Percentiles rank a stretch among this genome's conserved stretches.
phyloP scores from a whole-genome alignment of 1,140 invertebrate genomes.

The Thalassaphorura encarpata region DNA sequence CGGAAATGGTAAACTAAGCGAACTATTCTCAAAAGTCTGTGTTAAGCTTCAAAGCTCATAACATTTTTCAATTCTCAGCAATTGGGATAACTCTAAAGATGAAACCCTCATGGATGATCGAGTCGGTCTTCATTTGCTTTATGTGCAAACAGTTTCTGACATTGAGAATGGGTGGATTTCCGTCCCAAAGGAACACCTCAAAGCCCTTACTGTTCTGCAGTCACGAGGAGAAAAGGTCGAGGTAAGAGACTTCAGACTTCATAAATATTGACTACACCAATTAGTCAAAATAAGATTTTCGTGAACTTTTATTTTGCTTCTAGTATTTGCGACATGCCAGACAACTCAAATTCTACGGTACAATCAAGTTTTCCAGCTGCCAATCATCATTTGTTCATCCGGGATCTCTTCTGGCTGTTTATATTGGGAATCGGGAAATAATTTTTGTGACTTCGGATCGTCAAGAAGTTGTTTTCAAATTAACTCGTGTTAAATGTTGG shows the following conservation, averaged over 20 bases:
- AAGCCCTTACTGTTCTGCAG: conserved; percentile 58
- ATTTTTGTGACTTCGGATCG: conserved; percentile 49
- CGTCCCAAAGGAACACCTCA: conserved; percentile 55
- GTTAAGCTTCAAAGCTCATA: background rate
- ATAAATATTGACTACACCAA: conserved; percentile 3
- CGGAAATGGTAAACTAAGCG: conserved; percentile 53
- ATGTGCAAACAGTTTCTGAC: conserved; percentile 75
- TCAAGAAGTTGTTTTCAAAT: conserved; percentile 74
- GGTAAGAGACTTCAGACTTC: conserved; percentile 43
- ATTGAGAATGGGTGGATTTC: conserved; percentile 74
- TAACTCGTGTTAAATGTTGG: conserved; percentile 93
- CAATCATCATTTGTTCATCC: conserved; percentile 64
- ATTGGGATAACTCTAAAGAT: conserved; percentile 80
- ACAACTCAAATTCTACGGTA: conserved; percentile 77
- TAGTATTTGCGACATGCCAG: conserved; percentile 74
- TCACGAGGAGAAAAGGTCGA: conserved; percentile 68
- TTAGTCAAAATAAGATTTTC: background rate
- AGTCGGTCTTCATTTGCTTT: conserved; percentile 73
- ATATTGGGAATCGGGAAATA: conserved; percentile 67
- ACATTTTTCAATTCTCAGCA: conserved; percentile 48
- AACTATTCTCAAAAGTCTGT: background rate
- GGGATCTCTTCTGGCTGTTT: conserved; percentile 54
- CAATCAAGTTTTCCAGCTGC: conserved; percentile 68
- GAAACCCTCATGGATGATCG: conserved; percentile 62
- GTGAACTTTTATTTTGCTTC: conserved; percentile 34